Evolutionary conservation across 2,797 vertebrate genomes (phyloP).

Genomic region (Eospalax fontanierii): DNA sequence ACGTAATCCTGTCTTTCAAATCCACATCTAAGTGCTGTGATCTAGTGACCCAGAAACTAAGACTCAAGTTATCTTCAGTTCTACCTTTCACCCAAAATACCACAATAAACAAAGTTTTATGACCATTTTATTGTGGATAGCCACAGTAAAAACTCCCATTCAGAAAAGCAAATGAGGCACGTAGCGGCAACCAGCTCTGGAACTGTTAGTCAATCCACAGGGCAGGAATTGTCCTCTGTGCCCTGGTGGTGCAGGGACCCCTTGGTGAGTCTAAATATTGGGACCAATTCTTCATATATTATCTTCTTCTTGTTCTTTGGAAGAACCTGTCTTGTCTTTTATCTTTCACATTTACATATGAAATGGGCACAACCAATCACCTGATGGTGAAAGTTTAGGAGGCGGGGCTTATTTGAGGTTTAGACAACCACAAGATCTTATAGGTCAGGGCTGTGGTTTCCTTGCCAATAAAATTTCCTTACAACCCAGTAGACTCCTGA

Average conservation of each 20-base stretch:
- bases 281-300: neutral
- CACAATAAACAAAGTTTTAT: constrained; percentile 72
- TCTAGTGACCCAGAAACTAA: constrained; percentile 56
- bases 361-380: neutral
- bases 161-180: constrained; percentile 62
- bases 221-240: neutral
- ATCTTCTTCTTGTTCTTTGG: neutral
- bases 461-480: constrained; percentile 71
- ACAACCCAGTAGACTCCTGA: constrained; percentile 33
- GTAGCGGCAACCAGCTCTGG: neutral
- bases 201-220: neutral
- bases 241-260: neutral
- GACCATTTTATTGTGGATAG: constrained; percentile 70
- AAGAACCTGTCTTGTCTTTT: constrained; percentile 22
- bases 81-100: constrained; percentile 59
- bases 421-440: constrained; percentile 41
- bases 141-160: constrained; percentile 70
- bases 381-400: constrained; percentile 20
- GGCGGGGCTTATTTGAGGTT: neutral
- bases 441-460: constrained; percentile 57
- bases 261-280: neutral
- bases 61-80: constrained; percentile 59
- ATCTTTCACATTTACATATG: neutral
- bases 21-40: constrained; percentile 36
- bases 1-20: neutral